Evolutionary conservation across 1,140 invertebrate genomes (phyloP).

Genomic region (Ephestia elutella): DNA sequence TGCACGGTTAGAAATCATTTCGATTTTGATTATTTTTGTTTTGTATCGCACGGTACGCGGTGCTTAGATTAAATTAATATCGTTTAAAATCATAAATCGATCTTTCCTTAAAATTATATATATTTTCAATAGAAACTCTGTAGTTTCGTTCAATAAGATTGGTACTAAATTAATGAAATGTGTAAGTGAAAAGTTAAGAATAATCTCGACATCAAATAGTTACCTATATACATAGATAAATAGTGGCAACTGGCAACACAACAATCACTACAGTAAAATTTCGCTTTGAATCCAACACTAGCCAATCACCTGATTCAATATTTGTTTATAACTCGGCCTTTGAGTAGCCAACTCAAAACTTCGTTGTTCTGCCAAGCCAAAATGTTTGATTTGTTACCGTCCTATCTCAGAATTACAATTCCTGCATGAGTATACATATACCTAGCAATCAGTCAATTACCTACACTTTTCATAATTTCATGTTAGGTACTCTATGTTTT

Average conservation of each 20-base stretch:
- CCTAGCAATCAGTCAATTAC: too few relatives aligned
- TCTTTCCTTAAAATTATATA: too few relatives aligned
- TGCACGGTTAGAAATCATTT: neutral
- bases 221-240: neutral
- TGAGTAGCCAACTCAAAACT: neutral
- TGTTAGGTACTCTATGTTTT: too few relatives aligned
- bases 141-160: too few relatives aligned
- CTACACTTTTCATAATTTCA: too few relatives aligned
- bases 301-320: neutral
- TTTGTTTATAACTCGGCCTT: neutral
- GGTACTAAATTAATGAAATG: too few relatives aligned
- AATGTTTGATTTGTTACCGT: neutral
- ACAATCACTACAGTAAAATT: too few relatives aligned
- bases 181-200: too few relatives aligned
- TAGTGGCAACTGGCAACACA: neutral
- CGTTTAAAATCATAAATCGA: neutral
- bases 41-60: neutral
- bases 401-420: neutral
- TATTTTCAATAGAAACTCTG: too few relatives aligned
- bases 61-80: neutral
- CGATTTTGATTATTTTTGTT: neutral
- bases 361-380: neutral
- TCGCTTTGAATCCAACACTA: too few relatives aligned
- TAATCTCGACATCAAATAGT: too few relatives aligned
- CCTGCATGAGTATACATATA: neutral